Base-by-base conservation (phyloP, 2,113 vertebrate genomes). In the Engystomops pustulosus region DNA sequence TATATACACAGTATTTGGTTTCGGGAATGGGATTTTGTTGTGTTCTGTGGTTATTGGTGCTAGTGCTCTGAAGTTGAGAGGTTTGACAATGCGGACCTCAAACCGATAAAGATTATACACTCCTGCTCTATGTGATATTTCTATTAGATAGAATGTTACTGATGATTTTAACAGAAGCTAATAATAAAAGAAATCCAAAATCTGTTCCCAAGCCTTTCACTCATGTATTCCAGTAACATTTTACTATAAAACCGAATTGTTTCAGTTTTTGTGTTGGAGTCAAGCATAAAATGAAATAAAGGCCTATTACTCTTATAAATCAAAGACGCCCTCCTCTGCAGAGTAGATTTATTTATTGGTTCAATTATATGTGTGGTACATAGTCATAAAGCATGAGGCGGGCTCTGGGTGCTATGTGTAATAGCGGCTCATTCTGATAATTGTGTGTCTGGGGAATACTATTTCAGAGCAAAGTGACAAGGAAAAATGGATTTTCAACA, bases 281-380 rank as follows among this genome's bases (percentile, higher is more conserved):
- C 15, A 47, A 3, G 49, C 69, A 34, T 62, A 34, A 74, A 32
- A 74, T 62, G 34, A 83, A 83, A 62, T 44, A 45, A 60, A 74
- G 51, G 75, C 38, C 53, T 45, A 75, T 60, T 62, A 25, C 69
- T 23, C 49, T 17, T 34, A 62, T 74, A 83, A 83, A 74, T 83
- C 80, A 82, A 44, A 58, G 38, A 71, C 44, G 30, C 3, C 20
- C 68, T 71, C 36, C 45, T 38, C 69, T 44, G 25, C 41, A 34
- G 53, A 27, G 30, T 41, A 15, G 69, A 74, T 74, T 45, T 83
- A 83, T 82, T 82, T 82, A 72, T 83, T 74, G 69, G 68, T 75
- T 75, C 80, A 83, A 83, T 83, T 83, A 74, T 30, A 62, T 32
- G 69, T 74, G 74, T 9, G 45, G 80, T 82, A 72, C 80, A 82